A percentile compares a stretch with the other conserved stretches of the same genome.
Conservation (phyloP, 2,888 invertebrate species). For the Drosophila quinaria region DNA sequence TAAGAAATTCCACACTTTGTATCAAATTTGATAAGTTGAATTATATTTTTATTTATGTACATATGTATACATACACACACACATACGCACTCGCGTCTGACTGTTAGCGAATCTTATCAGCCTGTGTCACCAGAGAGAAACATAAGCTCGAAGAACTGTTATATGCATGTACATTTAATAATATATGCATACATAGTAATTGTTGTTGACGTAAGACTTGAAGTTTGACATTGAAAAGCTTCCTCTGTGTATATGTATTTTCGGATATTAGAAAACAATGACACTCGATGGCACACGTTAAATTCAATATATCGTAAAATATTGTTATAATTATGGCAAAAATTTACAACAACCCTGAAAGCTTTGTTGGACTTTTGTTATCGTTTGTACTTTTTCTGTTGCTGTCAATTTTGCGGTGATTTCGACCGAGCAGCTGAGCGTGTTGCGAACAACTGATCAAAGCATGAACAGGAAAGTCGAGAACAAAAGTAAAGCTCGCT, state of each 20-base stretch:
- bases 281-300: conserved; percentile 56
- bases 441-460: conserved; percentile 73
- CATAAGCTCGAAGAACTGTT: conserved; percentile 48
- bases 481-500: conserved; percentile 56
- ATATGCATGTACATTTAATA: conserved; percentile 12
- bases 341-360: conserved; percentile 71
- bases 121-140: conserved; percentile 43
- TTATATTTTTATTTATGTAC: conserved; percentile 28
- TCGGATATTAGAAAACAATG: conserved; percentile 26
- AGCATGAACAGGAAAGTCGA: conserved; percentile 39
- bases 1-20: conserved; percentile 54
- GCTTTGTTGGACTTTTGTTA: conserved; percentile 31
- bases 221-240: conserved; percentile 38
- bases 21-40: conserved; percentile 67
- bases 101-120: conserved; percentile 70
- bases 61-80: conserved; percentile 6
- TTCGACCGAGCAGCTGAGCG: conserved; percentile 77
- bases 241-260: conserved; percentile 8
- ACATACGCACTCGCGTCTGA: background rate
- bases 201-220: conserved; percentile 56
- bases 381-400: conserved; percentile 45
- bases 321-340: conserved; percentile 63
- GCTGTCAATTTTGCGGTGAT: conserved; percentile 76
- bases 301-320: conserved; percentile 28
- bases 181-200: conserved; percentile 13